These are phyloP conservation scores for Melanotaenia trifasciata DNA, from an alignment of 2,797 vertebrate species.

Conservation along the genomic window DNA sequence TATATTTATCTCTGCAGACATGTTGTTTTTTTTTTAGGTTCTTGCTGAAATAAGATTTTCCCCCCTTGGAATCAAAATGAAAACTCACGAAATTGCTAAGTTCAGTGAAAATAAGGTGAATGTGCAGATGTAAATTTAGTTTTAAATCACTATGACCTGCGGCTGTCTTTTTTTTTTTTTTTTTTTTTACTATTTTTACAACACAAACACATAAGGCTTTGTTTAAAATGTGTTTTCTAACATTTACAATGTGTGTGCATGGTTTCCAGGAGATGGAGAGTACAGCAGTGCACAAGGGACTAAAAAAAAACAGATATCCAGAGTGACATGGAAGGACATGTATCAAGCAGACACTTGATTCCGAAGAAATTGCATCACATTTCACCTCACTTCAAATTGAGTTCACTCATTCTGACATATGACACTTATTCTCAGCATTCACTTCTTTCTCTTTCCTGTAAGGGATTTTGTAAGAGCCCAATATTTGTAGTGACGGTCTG, in stretches of 20 bases:
- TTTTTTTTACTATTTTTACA: conserved; percentile 7
- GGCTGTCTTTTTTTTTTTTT: conserved; percentile 3
- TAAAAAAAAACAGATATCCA: conserved; percentile 61
- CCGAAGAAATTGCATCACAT: conserved; percentile 78
- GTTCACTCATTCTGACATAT: conserved; percentile 74
- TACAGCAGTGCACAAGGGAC: conserved; percentile 44
- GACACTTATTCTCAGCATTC: conserved; percentile 74
- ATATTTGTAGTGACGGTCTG: conserved; percentile 40
- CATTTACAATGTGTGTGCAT: conserved; percentile 35
- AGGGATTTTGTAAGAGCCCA: conserved; percentile 41
- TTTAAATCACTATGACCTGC: conserved; percentile 5
- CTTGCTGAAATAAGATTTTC: conserved; percentile 27
- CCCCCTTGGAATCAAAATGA: conserved; percentile 12
- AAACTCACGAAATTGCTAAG: conserved; percentile 28
- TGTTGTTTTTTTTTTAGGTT: conserved; percentile 40
- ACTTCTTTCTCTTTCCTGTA: conserved; percentile 46
- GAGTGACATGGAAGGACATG: conserved; percentile 73
- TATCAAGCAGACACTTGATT: conserved; percentile 71
- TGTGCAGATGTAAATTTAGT: conserved; percentile 6
- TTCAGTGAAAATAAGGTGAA: conserved; percentile 14
- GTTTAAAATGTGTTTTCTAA: conserved; percentile 38
- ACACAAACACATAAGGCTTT: conserved; percentile 43
- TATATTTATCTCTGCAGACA: conserved; percentile 37
- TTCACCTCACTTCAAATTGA: conserved; percentile 75
- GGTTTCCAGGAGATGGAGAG: conserved; percentile 49